Evolutionary conservation across 2,113 vertebrate species (phyloP).

Genomic region (Cyprinus carpio): DNA sequence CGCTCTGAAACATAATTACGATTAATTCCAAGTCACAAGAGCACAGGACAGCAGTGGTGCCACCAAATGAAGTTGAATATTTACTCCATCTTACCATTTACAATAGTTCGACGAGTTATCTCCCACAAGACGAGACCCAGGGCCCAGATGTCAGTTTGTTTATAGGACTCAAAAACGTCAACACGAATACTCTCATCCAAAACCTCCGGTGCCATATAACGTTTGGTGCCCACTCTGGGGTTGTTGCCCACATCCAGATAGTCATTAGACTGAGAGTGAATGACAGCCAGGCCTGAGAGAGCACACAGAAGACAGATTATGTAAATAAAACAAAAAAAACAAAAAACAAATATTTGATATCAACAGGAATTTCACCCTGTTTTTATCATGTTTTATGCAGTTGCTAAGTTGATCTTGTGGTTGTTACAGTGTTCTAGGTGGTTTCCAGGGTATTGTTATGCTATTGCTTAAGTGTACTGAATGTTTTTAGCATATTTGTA

Average conservation of each 20-base stretch:
- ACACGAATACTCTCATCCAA: slow-evolving; percentile 92
- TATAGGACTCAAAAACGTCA: slow-evolving; percentile 94
- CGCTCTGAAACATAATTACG: background rate
- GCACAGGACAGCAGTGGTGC: background rate
- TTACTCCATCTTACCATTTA: slow-evolving; percentile 81
- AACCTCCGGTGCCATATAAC: slow-evolving; percentile 98
- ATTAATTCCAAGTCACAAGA: background rate
- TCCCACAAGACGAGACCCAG: slow-evolving; percentile 95
- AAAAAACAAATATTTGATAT: too few relatives aligned
- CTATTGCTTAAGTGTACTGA: too few relatives aligned
- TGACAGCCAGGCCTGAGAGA: slow-evolving; percentile 89
- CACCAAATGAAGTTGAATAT: background rate
- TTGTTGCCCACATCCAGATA: slow-evolving; percentile 95
- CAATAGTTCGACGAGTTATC: slow-evolving; percentile 83
- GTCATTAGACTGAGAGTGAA: slow-evolving; percentile 91
- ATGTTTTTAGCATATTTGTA: too few relatives aligned
- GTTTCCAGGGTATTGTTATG: too few relatives aligned
- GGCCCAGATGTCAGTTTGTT: slow-evolving; percentile 96
- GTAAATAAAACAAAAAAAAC: too few relatives aligned
- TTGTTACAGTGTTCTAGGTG: too few relatives aligned
- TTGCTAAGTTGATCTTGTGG: too few relatives aligned
- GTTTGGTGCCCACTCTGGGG: slow-evolving; percentile 94
- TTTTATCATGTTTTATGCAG: too few relatives aligned
- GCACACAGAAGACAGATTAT: background rate
- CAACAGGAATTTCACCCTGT: too few relatives aligned